Evolutionary conservation across 2,113 vertebrate species (phyloP).

Genomic region (Channa argus): DNA sequence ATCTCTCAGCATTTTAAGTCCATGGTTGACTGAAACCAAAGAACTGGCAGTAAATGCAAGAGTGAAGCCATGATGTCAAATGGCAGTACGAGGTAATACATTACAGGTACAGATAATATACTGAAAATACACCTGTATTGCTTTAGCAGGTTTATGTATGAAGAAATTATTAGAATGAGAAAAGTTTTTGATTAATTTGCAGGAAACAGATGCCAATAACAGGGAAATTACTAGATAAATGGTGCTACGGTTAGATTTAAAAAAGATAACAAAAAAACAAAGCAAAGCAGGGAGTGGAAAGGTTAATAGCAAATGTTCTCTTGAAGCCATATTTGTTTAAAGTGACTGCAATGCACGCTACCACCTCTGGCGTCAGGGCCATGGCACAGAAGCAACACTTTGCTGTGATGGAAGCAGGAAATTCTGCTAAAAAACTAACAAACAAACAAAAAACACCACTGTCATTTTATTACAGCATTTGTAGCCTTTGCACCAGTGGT

Average conservation of each 20-base stretch:
- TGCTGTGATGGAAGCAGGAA: slow-evolving; percentile 3
- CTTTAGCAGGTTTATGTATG: no score
- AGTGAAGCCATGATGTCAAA: not conserved
- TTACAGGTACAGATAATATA: no score
- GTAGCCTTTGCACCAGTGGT: slow-evolving; percentile 5
- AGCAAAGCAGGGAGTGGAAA: not conserved
- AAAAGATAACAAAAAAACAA: not conserved
- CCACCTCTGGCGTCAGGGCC: slow-evolving; percentile 15
- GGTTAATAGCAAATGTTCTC: not conserved
- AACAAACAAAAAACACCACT: not conserved
- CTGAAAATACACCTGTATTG: no score
- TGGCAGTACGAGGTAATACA: no score
- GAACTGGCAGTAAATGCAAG: not conserved
- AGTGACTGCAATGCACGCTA: not conserved
- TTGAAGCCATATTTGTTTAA: not conserved
- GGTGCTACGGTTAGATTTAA: not conserved
- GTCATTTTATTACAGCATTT: slow-evolving; percentile 10
- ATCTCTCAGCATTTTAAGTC: not conserved
- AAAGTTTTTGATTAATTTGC: not conserved
- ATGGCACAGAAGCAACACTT: slow-evolving; percentile 10
- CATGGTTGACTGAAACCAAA: not conserved
- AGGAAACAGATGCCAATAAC: not conserved
- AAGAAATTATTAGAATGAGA: no score
- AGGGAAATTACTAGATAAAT: not conserved
- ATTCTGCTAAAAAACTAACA: not conserved